Evolutionary conservation across 2,888 invertebrate genomes (phyloP).

Genomic region (Platycheirus albimanus): DNA sequence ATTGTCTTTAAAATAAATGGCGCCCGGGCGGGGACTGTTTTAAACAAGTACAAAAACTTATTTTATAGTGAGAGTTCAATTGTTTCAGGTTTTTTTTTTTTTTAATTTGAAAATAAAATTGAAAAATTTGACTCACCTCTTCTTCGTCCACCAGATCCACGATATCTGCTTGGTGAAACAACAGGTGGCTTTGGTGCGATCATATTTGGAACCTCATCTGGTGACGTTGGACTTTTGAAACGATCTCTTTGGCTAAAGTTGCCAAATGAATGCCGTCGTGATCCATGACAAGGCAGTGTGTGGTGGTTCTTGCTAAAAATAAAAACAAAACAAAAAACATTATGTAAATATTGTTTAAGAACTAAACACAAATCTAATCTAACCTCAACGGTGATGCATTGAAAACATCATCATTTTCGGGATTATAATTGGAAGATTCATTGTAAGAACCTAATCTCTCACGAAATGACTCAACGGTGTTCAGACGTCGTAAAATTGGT

Average conservation of each 20-base stretch:
- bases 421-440: slow-evolving; percentile 78
- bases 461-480: slow-evolving; percentile 79
- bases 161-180: slow-evolving; percentile 80
- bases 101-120: not conserved
- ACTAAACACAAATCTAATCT: slow-evolving; percentile 58
- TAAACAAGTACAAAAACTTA: no score
- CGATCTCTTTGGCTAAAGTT: slow-evolving; percentile 79
- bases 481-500: slow-evolving; percentile 55
- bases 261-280: slow-evolving; percentile 81
- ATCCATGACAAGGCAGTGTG: slow-evolving; percentile 79
- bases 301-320: slow-evolving; percentile 80
- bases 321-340: slow-evolving; percentile 43
- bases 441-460: slow-evolving; percentile 82
- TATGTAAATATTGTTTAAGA: not conserved
- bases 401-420: slow-evolving; percentile 81
- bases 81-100: no score
- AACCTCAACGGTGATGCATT: slow-evolving; percentile 80
- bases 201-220: slow-evolving; percentile 83
- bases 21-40: no score
- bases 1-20: no score
- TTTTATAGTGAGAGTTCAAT: no score
- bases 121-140: slow-evolving; percentile 78
- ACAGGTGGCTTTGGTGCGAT: slow-evolving; percentile 81
- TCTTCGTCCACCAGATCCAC: slow-evolving; percentile 78
- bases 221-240: slow-evolving; percentile 78